Percentiles rank a stretch among this genome's conserved stretches.
Conservation (phyloP, 1,140 invertebrate genomes). For the Neodiprion virginianus region DNA sequence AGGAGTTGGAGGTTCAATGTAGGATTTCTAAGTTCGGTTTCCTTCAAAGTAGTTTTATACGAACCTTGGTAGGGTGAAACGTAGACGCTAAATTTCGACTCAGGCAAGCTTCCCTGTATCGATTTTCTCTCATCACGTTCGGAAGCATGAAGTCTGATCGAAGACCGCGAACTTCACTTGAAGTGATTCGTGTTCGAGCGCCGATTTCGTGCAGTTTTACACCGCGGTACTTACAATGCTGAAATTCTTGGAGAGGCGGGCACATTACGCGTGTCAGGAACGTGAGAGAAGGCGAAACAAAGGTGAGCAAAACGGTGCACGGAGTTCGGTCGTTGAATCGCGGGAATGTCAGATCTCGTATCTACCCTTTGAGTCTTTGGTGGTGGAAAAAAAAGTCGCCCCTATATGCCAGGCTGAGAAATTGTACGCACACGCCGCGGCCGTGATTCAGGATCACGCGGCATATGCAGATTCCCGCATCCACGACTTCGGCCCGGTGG, state of each 20-base stretch:
- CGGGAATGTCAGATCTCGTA: not conserved
- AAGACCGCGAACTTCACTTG: not conserved
- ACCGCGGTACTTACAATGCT: too few relatives aligned
- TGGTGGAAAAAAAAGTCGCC: not conserved
- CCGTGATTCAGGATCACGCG: not conserved
- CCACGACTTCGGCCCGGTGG: not conserved
- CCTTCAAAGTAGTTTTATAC: too few relatives aligned
- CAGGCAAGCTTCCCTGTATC: too few relatives aligned
- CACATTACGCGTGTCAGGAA: not conserved
- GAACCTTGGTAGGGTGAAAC: too few relatives aligned
- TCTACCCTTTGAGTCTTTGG: not conserved
- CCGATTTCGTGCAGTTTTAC: too few relatives aligned
- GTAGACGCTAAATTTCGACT: too few relatives aligned
- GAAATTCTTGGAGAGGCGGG: not conserved
- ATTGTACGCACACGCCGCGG: not conserved
- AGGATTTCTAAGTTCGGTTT: too few relatives aligned
- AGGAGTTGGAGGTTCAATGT: too few relatives aligned
- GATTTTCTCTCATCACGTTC: too few relatives aligned
- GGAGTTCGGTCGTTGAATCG: not conserved
- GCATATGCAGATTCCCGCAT: slow-evolving; percentile 4
- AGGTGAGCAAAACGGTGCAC: not conserved
- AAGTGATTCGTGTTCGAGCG: not conserved
- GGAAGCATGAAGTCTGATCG: too few relatives aligned
- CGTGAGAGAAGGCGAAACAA: not conserved
- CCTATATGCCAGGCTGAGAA: not conserved